phyloP scores from a whole-genome alignment of 2,888 invertebrate genomes.

The Tanytarsus gracilentus region DNA sequence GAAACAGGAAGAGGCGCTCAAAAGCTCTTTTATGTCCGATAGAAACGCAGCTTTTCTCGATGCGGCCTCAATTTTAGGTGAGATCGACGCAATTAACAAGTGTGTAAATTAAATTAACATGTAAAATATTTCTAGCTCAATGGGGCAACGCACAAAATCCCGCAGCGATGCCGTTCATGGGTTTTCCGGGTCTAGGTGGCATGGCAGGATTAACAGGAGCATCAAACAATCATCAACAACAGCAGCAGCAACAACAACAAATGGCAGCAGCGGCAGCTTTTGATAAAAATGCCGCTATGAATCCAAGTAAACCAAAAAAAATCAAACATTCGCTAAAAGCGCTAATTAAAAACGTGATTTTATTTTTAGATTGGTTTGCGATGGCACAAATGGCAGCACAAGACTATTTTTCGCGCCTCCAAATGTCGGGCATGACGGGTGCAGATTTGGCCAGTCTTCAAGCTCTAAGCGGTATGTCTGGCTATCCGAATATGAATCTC shows the following conservation, averaged over 20 bases:
- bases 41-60: slow-evolving; percentile 61
- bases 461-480: neutral
- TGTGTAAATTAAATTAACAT: neutral
- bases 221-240: too few species aligned
- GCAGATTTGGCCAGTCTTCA: slow-evolving; percentile 49
- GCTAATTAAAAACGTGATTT: slow-evolving; percentile 30
- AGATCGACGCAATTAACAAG: slow-evolving; percentile 38
- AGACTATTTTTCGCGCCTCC: slow-evolving; percentile 74
- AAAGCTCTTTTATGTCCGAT: slow-evolving; percentile 16
- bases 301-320: slow-evolving; percentile 25
- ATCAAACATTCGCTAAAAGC: slow-evolving; percentile 31
- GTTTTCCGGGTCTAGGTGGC: neutral
- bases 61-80: slow-evolving; percentile 66
- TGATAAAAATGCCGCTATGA: slow-evolving; percentile 9
- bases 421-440: slow-evolving; percentile 63
- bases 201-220: neutral
- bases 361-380: slow-evolving; percentile 72
- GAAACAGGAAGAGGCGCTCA: slow-evolving; percentile 4
- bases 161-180: slow-evolving; percentile 3
- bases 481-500: neutral
- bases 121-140: slow-evolving; percentile 12
- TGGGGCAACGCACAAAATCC: slow-evolving; percentile 19
- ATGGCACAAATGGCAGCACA: slow-evolving; percentile 85
- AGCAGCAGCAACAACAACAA: too few species aligned
- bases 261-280: neutral